phyloP scores from a whole-genome alignment of 2,888 invertebrate species.

The Drosophila mimica region DNA sequence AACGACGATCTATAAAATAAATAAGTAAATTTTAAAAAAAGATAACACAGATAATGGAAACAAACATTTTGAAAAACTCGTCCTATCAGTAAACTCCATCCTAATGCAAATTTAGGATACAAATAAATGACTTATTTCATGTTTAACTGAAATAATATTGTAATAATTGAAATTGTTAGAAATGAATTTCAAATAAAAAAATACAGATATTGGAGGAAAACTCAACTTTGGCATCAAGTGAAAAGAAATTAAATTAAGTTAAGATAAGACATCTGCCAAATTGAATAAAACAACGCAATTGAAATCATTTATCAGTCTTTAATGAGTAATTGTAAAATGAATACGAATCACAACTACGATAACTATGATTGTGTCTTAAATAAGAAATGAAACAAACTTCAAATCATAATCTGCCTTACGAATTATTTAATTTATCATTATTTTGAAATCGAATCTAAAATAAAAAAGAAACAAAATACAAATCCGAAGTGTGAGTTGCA shows the following conservation, averaged over 20 bases:
- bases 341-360: background rate
- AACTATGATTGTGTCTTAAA: no score
- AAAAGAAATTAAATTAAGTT: background rate
- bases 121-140: background rate
- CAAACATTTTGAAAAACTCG: background rate
- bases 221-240: background rate
- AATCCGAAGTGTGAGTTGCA: background rate
- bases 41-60: background rate
- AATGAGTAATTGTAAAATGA: background rate
- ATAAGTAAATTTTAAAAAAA: background rate
- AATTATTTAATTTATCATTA: no score
- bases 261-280: background rate
- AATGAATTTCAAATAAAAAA: background rate
- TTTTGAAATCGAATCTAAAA: background rate
- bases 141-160: background rate
- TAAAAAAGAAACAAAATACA: no score
- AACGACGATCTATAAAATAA: background rate
- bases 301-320: background rate
- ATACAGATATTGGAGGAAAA: background rate
- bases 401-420: no score
- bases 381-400: no score
- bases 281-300: background rate
- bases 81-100: background rate
- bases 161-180: background rate
- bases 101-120: background rate